These are phyloP conservation scores for Drosophila oshimai DNA, from an alignment of 1,140 invertebrate species.

Conservation along the genomic window DNA sequence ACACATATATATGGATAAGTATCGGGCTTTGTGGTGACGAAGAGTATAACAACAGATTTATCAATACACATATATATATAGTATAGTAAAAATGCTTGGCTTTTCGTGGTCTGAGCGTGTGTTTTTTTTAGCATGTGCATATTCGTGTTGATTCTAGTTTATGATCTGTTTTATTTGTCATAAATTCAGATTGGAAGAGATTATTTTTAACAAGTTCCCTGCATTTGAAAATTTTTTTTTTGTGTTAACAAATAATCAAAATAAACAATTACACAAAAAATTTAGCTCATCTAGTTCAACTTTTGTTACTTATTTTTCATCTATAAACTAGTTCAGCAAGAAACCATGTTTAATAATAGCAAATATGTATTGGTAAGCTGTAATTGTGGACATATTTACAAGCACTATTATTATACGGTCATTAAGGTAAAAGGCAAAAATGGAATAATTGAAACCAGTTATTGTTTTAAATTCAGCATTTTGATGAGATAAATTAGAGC, in stretches of 20 bases:
- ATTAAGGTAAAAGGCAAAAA: too few species aligned
- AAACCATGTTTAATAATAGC: neutral
- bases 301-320: neutral
- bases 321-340: neutral
- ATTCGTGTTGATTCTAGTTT: slow-evolving; percentile 16
- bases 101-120: slow-evolving; percentile 4
- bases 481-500: too few species aligned
- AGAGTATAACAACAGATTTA: slow-evolving; percentile 37
- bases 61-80: slow-evolving; percentile 17
- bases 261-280: neutral
- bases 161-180: neutral
- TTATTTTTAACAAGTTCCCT: neutral
- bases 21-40: slow-evolving; percentile 31
- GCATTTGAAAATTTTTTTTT: neutral
- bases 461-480: too few species aligned
- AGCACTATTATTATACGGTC: too few species aligned
- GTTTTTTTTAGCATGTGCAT: slow-evolving; percentile 1
- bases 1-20: slow-evolving; percentile 58
- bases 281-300: neutral
- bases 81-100: slow-evolving; percentile 1
- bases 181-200: neutral
- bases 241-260: too few species aligned
- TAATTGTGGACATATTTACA: neutral
- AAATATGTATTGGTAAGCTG: too few species aligned
- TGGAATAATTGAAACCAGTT: too few species aligned